Evolutionary conservation across 2,113 vertebrate species (phyloP).

Genomic region (Pardalotus punctatus): DNA sequence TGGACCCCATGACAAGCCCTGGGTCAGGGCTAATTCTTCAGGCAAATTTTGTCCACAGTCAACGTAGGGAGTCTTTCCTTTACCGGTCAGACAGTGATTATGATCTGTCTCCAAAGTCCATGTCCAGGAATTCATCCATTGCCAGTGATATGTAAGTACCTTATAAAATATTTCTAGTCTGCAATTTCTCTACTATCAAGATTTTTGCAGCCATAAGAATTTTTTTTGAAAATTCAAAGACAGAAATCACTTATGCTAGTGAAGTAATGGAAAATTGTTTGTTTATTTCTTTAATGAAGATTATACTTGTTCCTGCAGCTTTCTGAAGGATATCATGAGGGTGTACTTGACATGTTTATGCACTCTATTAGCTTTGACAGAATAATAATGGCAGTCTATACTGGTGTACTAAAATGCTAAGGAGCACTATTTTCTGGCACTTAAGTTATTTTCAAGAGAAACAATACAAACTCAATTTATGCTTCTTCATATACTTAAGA

Average conservation of each 20-base stretch:
- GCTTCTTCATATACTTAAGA: not conserved
- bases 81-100: conserved; percentile 98
- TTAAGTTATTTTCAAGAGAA: not conserved
- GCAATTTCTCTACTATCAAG: not conserved
- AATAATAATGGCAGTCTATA: not conserved
- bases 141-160: conserved; percentile 97
- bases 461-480: not conserved
- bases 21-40: conserved; percentile 97
- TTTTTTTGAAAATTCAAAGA: not conserved
- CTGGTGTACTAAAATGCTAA: not conserved
- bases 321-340: not conserved
- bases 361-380: not conserved
- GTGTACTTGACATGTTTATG: not conserved
- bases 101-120: conserved; percentile 97
- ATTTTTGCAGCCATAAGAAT: not conserved
- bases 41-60: conserved; percentile 98
- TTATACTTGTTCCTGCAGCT: not conserved
- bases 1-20: conserved; percentile 98
- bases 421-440: not conserved
- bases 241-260: not conserved
- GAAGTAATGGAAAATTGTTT: not conserved
- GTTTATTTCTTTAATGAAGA: not conserved
- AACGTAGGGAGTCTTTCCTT: conserved; percentile 96
- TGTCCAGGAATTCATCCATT: conserved; percentile 99
- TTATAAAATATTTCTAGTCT: not conserved